phyloP scores from a whole-genome alignment of 2,888 invertebrate species.

The Ecdyonurus torrentis region DNA sequence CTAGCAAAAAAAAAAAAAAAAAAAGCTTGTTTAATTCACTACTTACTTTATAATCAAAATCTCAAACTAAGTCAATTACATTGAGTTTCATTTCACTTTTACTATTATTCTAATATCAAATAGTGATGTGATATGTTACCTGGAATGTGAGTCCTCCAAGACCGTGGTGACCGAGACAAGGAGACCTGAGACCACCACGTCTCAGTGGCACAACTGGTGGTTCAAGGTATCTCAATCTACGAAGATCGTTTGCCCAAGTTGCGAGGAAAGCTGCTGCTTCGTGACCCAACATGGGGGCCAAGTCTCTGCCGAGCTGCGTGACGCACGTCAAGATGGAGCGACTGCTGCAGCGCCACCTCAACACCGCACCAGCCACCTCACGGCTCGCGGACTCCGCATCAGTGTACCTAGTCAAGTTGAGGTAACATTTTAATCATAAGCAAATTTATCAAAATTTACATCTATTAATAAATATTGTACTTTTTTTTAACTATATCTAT shows the following conservation, averaged over 20 bases:
- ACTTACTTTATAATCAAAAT: no score
- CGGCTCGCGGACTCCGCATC: neutral
- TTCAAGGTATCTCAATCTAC: constrained; percentile 18
- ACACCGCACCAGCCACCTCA: constrained; percentile 11
- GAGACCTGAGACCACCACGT: constrained; percentile 17
- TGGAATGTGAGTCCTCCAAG: constrained; percentile 19
- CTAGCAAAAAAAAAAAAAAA: no score
- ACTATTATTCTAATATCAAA: no score
- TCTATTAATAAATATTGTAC: neutral
- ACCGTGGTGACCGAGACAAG: constrained; percentile 19
- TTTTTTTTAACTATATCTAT: neutral
- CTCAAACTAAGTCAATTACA: no score
- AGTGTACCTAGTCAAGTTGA: neutral
- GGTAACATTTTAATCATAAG: neutral
- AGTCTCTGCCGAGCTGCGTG: constrained; percentile 17
- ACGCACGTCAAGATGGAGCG: constrained; percentile 18
- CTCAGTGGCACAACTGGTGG: constrained; percentile 16
- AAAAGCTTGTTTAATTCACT: no score
- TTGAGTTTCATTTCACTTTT: no score
- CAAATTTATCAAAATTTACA: no score
- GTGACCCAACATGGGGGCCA: constrained; percentile 16
- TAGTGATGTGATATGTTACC: no score
- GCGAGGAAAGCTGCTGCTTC: constrained; percentile 17
- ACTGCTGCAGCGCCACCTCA: constrained; percentile 18
- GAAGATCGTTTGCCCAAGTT: constrained; percentile 18